phyloP scores from a whole-genome alignment of 2,888 invertebrate genomes.

The Macaria liturata region DNA sequence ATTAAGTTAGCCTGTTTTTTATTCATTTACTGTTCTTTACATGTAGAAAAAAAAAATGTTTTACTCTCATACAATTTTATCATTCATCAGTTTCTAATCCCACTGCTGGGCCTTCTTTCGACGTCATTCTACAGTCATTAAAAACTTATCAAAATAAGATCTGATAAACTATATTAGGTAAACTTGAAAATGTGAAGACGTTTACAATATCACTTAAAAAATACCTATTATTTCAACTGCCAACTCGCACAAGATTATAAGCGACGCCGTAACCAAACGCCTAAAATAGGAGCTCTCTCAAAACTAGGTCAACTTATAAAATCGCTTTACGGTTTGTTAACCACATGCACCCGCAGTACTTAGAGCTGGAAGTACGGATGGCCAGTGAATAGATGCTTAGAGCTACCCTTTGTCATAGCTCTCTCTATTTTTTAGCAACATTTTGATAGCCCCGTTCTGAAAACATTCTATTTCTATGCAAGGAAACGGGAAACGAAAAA shows the following conservation, averaged over 20 bases:
- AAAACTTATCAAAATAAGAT: no score
- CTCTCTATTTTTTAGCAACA: conserved; percentile 7
- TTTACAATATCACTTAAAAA: no score
- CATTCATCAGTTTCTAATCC: no score
- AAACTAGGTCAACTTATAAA: conserved; percentile 46
- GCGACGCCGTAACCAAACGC: conserved; percentile 27
- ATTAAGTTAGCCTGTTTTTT: no score
- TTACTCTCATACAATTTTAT: no score
- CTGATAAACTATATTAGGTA: no score
- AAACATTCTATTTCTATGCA: conserved; percentile 19
- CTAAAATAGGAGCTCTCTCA: conserved; percentile 32
- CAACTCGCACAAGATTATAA: conserved; percentile 3
- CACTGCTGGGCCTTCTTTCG: no score
- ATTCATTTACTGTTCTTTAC: no score
- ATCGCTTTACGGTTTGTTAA: conserved; percentile 32
- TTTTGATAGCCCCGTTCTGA: conserved; percentile 7
- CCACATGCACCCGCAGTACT: conserved; percentile 3
- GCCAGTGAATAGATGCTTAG: conserved; percentile 5
- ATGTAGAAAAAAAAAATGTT: no score
- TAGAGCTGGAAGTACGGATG: conserved; percentile 5
- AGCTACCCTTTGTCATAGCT: conserved; percentile 6
- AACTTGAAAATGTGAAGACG: no score
- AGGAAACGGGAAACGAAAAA: conserved; percentile 14
- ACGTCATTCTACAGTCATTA: no score
- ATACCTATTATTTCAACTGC: no score